Evolutionary conservation across 2,888 invertebrate genomes (phyloP).

Genomic region (Parnassius orleans): DNA sequence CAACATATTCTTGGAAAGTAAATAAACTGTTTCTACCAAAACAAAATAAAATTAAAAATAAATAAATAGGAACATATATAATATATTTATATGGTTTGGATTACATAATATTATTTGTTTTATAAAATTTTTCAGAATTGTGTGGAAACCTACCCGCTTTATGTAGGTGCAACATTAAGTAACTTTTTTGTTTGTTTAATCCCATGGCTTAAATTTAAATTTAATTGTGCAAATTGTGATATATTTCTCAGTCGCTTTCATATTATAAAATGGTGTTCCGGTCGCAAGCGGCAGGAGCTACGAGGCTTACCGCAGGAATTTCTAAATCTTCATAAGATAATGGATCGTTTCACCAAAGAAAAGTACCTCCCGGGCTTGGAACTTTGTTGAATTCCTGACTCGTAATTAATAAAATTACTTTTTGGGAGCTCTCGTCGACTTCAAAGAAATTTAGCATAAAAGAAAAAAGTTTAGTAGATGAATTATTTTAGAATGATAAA

Average conservation of each 20-base stretch:
- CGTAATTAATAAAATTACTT: constrained; percentile 82
- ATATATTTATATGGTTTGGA: too few species aligned
- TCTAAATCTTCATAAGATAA: constrained; percentile 81
- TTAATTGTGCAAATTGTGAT: neutral
- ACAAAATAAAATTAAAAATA: too few species aligned
- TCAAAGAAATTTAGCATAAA: constrained; percentile 79
- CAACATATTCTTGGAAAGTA: too few species aligned
- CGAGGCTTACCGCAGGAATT: constrained; percentile 71
- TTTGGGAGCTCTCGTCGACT: constrained; percentile 79
- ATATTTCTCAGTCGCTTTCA: constrained; percentile 4
- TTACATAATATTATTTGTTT: too few species aligned
- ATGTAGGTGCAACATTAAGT: too few species aligned
- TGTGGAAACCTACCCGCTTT: too few species aligned
- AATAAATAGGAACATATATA: too few species aligned
- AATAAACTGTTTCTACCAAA: too few species aligned
- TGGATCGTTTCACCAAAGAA: constrained; percentile 76
- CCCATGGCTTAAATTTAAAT: neutral
- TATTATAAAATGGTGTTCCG: constrained; percentile 14
- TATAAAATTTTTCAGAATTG: too few species aligned
- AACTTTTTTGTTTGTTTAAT: constrained; percentile 1
- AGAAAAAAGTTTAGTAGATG: constrained; percentile 80
- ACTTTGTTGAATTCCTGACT: constrained; percentile 80
- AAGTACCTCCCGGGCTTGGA: constrained; percentile 74
- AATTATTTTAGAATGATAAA: constrained; percentile 79
- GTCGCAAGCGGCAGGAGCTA: constrained; percentile 22